Percentiles rank a stretch among this genome's conserved stretches.
These are phyloP conservation scores for Notiomystis cincta DNA, from an alignment of 2,113 vertebrate species.

Conservation along the genomic window DNA sequence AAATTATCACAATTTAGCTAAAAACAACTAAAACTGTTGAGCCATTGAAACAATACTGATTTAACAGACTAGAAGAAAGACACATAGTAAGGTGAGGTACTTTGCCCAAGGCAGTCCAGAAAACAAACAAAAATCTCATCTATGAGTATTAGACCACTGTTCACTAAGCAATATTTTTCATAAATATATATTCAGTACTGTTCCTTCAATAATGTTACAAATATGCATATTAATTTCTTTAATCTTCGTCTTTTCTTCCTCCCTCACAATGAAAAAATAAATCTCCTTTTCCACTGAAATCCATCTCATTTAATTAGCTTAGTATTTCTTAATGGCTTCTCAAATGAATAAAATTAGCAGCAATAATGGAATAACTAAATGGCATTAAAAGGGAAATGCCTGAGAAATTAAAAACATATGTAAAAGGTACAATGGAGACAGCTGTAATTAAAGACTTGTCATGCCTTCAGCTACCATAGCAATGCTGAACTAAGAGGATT, in stretches of 20 bases:
- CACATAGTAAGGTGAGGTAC: neutral
- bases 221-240: neutral
- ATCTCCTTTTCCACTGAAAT: neutral
- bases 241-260: neutral
- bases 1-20: neutral
- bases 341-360: constrained; percentile 9
- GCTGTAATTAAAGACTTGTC: constrained; percentile 11
- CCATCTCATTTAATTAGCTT: neutral
- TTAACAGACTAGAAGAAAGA: neutral
- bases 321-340: neutral
- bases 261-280: neutral
- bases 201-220: neutral
- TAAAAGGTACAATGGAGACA: neutral
- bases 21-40: neutral
- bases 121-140: neutral
- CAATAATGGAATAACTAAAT: neutral
- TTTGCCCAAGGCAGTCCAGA: neutral
- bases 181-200: neutral
- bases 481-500: constrained; percentile 2
- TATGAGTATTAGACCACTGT: neutral
- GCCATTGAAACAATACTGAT: neutral
- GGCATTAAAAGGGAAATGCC: neutral
- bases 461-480: neutral
- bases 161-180: neutral
- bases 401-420: constrained; percentile 1